phyloP scores from a whole-genome alignment of 2,113 vertebrate genomes.

The Columba janthina region DNA sequence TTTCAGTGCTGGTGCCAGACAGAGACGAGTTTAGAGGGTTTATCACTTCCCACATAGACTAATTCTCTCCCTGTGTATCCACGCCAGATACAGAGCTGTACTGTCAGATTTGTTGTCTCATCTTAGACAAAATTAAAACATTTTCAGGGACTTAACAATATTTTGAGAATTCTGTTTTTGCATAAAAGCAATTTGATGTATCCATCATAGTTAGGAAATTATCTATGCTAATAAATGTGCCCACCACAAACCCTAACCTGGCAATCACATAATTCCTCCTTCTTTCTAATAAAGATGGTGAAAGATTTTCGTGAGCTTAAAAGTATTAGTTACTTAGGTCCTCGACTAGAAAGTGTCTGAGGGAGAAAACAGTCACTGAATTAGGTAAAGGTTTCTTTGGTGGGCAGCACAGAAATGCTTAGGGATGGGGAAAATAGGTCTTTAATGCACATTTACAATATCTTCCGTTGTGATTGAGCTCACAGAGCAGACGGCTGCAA shows the following conservation, averaged over 20 bases:
- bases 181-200: not conserved
- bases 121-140: conserved; percentile 10
- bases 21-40: conserved; percentile 9
- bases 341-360: not conserved
- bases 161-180: not conserved
- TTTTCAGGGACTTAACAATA: not conserved
- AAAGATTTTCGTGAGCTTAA: not conserved
- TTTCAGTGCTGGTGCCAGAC: conserved; percentile 12
- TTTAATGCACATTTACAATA: not conserved
- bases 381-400: not conserved
- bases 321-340: not conserved
- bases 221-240: conserved; percentile 5
- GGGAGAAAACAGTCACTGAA: not conserved
- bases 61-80: conserved; percentile 5
- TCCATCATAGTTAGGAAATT: not conserved
- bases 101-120: conserved; percentile 5
- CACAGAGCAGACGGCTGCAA: not conserved
- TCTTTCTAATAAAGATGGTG: not conserved
- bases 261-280: not conserved
- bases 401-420: not conserved
- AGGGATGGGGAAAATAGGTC: not conserved
- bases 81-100: not conserved
- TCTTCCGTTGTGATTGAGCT: not conserved
- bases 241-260: not conserved
- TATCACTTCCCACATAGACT: conserved; percentile 40